Evolutionary conservation across 2,888 invertebrate species (phyloP), one percentile per base, ranked within the genome.

Genomic region (Phortica magna): DNA sequence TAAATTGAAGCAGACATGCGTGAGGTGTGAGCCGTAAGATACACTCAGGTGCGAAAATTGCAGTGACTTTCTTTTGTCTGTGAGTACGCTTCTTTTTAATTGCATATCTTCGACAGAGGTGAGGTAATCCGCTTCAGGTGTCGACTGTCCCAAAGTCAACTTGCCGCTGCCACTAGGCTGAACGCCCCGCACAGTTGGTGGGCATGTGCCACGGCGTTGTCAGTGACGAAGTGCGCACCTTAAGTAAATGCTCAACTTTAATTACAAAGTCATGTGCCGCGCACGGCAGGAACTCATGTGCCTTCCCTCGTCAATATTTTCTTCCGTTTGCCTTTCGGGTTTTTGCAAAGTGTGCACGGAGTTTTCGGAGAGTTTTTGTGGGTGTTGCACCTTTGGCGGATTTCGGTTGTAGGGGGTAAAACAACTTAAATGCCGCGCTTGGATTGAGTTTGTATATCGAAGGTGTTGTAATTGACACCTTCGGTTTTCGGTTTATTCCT

Each of bases 191-290:
- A 43, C 68, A 68, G 48, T 43, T 68, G 48, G 68, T 48, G 41
- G 42, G 19, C 22, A 5, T 22, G 7, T 61, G 61, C 10, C 64
- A 31, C 39, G 14, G 12, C n/a, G n/a, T n/a, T n/a, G n/a, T n/a
- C n/a, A n/a, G n/a, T n/a, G n/a, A n/a, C n/a, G n/a, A n/a, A n/a
- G n/a, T n/a, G n/a, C n/a, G n/a, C 10, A 19, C 68, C 43, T n/a
- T 65, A 68, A 68, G 68, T 68, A 68, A 68, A 68, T 68, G 31
- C 68, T 68, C 68, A 68, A 68, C 43, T 68, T 68, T 19, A 43
- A 68, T 68, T 68, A 43, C 22, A 61, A 17, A 43, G 48, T 68
- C 43, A 1, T n/a, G 43, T 43, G 42, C n/a, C 42, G 68, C 68
- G 48, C 68, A 19, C 68, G 19, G 48, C 68, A 48, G 68, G 68